These are phyloP conservation scores for Ancistrus triradiatus DNA, from an alignment of 2,113 vertebrate species.

Conservation along the genomic window DNA sequence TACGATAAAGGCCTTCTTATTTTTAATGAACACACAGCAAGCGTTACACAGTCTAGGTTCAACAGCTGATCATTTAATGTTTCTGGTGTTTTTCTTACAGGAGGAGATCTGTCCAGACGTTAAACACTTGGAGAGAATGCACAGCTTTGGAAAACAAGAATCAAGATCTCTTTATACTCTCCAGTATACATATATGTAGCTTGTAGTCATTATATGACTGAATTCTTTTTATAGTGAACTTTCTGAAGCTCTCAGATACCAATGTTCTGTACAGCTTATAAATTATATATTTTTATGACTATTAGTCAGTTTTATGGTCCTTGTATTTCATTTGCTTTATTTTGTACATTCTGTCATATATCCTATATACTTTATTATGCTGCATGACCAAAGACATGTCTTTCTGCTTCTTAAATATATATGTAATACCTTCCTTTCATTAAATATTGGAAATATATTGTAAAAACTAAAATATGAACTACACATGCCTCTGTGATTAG, in stretches of 20 bases:
- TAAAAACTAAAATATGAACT: too few species aligned
- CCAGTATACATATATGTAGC: conserved; percentile 44
- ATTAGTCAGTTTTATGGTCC: conserved; percentile 11
- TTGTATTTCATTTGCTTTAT: conserved; percentile 5
- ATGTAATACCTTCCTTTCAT: background rate
- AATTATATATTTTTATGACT: conserved; percentile 40
- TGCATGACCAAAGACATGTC: conserved; percentile 33
- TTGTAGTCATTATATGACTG: conserved; percentile 64
- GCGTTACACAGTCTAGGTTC: conserved; percentile 1
- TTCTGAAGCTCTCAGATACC: conserved; percentile 47
- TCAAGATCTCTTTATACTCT: conserved; percentile 24
- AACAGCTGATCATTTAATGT: conserved; percentile 20
- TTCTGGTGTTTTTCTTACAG: conserved; percentile 49
- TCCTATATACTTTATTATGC: background rate
- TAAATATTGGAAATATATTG: too few species aligned
- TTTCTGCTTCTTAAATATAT: background rate
- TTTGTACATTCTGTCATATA: background rate
- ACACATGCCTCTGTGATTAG: too few species aligned
- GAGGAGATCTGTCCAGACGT: conserved; percentile 69
- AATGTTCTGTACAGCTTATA: conserved; percentile 61
- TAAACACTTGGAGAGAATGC: conserved; percentile 42
- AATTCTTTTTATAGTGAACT: conserved; percentile 48
- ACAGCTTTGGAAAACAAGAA: conserved; percentile 18
- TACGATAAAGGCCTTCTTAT: too few species aligned
- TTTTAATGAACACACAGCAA: conserved; percentile 17